Percentiles rank a stretch among this genome's conserved stretches.
Evolutionary conservation across 2,888 invertebrate species (phyloP).

Genomic region (Dynastes hyllus): DNA sequence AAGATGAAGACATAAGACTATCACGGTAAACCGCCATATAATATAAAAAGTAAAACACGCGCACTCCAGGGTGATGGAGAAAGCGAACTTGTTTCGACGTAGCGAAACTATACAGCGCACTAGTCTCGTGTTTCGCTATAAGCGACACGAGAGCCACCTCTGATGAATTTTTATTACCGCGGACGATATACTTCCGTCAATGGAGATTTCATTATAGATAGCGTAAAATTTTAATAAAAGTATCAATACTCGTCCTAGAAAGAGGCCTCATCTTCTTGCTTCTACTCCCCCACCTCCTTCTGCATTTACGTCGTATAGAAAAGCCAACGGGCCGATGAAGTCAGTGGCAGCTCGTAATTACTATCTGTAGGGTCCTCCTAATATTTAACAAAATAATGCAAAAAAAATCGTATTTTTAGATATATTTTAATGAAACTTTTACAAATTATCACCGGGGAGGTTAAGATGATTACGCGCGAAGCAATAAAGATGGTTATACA

Average conservation of each 20-base stretch:
- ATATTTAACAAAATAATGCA: too few relatives aligned
- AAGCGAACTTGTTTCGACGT: neutral
- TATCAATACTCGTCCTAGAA: conserved; percentile 67
- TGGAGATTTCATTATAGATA: conserved; percentile 72
- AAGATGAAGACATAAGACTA: conserved; percentile 9
- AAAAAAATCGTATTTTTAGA: too few relatives aligned
- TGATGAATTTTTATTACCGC: conserved; percentile 69
- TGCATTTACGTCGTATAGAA: neutral
- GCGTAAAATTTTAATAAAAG: conserved; percentile 69
- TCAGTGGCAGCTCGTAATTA: neutral
- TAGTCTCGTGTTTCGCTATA: neutral
- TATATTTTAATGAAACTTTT: too few relatives aligned
- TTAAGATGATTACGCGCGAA: too few relatives aligned
- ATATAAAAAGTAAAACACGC: neutral
- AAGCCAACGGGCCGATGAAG: neutral
- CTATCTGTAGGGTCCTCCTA: too few relatives aligned
- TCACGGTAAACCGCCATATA: neutral
- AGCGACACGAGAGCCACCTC: conserved; percentile 60
- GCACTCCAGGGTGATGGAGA: neutral
- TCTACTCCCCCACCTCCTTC: neutral
- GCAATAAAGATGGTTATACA: too few relatives aligned
- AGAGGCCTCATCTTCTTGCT: neutral
- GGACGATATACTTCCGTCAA: conserved; percentile 69
- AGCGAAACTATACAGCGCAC: neutral
- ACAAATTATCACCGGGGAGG: too few relatives aligned